Conservation (phyloP, 1,140 invertebrate species). For the Chrysoperla carnea region DNA sequence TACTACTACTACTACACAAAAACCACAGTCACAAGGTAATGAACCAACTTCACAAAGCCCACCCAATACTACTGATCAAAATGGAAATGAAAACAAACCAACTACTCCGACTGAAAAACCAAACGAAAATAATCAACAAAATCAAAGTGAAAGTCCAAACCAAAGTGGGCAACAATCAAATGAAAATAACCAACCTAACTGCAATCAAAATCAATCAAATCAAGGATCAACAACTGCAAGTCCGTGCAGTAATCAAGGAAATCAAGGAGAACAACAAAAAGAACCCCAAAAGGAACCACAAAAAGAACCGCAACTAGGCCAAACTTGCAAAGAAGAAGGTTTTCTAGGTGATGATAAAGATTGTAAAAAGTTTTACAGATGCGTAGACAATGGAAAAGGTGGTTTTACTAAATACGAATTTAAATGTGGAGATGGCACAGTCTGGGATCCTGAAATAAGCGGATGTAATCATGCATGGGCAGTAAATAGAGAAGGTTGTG, state of each 20-base stretch:
- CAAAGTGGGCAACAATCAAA: constrained; percentile 2
- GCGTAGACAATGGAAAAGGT: constrained; percentile 43
- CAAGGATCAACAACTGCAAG: not conserved
- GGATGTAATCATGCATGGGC: constrained; percentile 25
- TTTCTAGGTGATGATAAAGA: constrained; percentile 42
- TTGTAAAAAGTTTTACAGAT: constrained; percentile 54
- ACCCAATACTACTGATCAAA: too few species aligned
- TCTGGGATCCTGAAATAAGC: constrained; percentile 33
- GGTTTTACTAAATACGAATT: constrained; percentile 36
- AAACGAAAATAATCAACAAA: not conserved
- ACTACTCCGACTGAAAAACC: not conserved
- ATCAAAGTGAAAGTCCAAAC: constrained; percentile 3
- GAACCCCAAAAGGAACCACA: constrained; percentile 11
- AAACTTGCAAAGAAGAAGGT: constrained; percentile 27
- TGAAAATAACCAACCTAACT: constrained; percentile 1
- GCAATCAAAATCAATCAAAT: constrained; percentile 3
- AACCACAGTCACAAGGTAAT: too few species aligned
- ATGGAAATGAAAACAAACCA: too few species aligned
- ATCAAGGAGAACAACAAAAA: constrained; percentile 7
- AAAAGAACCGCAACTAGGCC: constrained; percentile 6
- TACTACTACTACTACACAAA: too few species aligned
- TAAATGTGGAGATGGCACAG: constrained; percentile 36
- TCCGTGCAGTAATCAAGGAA: not conserved
- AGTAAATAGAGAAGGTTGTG: not conserved
- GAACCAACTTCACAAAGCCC: too few species aligned